Percentiles rank a stretch among this genome's conserved stretches.
phyloP scores from a whole-genome alignment of 2,113 vertebrate genomes.

The Corapipo altera region DNA sequence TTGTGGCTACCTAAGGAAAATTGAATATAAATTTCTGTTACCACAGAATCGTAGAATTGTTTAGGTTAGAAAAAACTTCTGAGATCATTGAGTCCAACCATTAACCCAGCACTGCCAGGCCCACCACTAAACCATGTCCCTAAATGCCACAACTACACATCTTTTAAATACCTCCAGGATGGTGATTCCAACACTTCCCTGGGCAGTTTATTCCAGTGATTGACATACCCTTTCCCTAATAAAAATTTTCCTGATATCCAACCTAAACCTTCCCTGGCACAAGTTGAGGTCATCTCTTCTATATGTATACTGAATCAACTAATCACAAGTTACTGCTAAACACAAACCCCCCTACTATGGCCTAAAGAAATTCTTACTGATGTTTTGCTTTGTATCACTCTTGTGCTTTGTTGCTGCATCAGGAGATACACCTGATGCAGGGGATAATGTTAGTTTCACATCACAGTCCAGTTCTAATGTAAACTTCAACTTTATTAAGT shows the following conservation, averaged over 20 bases:
- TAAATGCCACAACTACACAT: fast-evolving
- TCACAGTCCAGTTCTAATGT: background rate
- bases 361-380: background rate
- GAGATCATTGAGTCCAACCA: fast-evolving
- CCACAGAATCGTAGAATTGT: background rate
- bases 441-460: background rate
- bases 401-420: background rate
- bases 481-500: background rate
- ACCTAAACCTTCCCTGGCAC: background rate
- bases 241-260: background rate
- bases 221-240: background rate
- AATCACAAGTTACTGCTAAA: background rate
- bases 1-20: background rate
- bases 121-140: background rate
- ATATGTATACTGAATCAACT: background rate
- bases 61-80: background rate
- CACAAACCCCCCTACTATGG: background rate
- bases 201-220: background rate
- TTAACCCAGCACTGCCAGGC: background rate
- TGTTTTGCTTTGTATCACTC: background rate
- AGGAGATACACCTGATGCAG: background rate
- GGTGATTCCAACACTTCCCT: background rate
- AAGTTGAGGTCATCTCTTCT: background rate
- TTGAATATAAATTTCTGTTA: background rate
- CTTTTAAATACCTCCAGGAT: background rate